These are phyloP conservation scores for Agriopis aurantiaria DNA, from an alignment of 2,888 invertebrate genomes.

Conservation along the genomic window DNA sequence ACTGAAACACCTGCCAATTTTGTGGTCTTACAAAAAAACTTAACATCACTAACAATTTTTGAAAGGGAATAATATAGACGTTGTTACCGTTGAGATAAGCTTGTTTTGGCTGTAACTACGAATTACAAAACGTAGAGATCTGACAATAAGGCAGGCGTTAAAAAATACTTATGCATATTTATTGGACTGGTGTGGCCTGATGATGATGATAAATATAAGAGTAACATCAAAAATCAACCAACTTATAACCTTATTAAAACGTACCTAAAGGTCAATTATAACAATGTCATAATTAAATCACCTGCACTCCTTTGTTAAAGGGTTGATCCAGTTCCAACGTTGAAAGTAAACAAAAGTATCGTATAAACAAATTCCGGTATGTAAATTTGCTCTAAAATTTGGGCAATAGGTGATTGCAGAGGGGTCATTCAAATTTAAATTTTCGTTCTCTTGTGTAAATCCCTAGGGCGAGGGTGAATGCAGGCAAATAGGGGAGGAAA, in stretches of 20 bases:
- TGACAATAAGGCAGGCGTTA: too few species aligned
- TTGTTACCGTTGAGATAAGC: too few species aligned
- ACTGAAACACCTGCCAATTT: constrained; percentile 20
- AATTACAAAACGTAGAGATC: too few species aligned
- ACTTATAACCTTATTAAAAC: background rate
- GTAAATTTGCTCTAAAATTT: constrained; percentile 62
- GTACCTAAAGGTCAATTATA: constrained; percentile 4
- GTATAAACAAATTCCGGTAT: constrained; percentile 46
- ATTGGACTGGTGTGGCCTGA: background rate
- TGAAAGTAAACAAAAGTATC: constrained; percentile 39
- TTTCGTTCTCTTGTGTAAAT: constrained; percentile 77
- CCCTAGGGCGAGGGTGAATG: constrained; percentile 73
- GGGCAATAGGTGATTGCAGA: constrained; percentile 65
- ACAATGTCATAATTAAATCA: constrained; percentile 30
- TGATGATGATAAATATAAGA: background rate
- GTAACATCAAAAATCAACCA: background rate
- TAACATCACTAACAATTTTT: background rate
- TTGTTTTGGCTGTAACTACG: too few species aligned
- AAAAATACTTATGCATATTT: too few species aligned
- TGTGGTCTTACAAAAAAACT: background rate
- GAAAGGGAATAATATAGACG: background rate
- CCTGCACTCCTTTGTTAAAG: constrained; percentile 39
- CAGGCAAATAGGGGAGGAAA: constrained; percentile 69
- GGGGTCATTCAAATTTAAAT: constrained; percentile 85
- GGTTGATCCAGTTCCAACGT: constrained; percentile 34